phyloP scores from a whole-genome alignment of 2,888 invertebrate genomes.

The Mesochorus sp. region DNA sequence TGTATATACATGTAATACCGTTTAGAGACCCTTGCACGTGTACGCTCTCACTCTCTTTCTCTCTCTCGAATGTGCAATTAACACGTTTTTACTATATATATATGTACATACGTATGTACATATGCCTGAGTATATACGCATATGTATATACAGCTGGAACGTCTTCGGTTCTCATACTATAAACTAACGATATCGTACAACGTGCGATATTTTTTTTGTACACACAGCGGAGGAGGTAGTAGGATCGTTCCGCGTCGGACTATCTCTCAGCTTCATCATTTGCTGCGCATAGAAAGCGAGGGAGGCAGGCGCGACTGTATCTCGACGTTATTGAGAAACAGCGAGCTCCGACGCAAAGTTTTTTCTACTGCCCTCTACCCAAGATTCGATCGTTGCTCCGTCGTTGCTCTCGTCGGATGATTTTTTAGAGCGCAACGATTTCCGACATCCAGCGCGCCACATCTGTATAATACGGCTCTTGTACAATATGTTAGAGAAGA shows the following conservation, averaged over 20 bases:
- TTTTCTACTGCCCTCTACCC: not conserved
- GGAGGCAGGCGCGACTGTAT: not conserved
- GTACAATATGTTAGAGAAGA: too few relatives aligned
- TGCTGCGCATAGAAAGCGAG: not conserved
- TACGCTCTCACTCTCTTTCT: slow-evolving; percentile 40
- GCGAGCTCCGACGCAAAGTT: not conserved
- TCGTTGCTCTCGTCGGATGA: slow-evolving; percentile 66
- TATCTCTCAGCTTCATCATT: slow-evolving; percentile 72
- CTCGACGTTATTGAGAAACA: slow-evolving; percentile 39
- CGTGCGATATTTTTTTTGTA: slow-evolving; percentile 73
- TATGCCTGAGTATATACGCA: slow-evolving; percentile 52
- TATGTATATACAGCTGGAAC: slow-evolving; percentile 52
- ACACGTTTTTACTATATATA: slow-evolving; percentile 47
- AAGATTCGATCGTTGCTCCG: slow-evolving; percentile 65
- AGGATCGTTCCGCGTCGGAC: slow-evolving; percentile 75
- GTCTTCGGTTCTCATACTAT: slow-evolving; percentile 54
- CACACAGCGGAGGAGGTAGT: slow-evolving; percentile 74
- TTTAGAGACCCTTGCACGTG: slow-evolving; percentile 42
- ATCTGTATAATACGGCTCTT: slow-evolving; percentile 78
- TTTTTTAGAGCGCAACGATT: slow-evolving; percentile 70
- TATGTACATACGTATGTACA: slow-evolving; percentile 59
- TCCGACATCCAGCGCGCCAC: slow-evolving; percentile 70
- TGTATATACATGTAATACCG: slow-evolving; percentile 53
- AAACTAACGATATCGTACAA: slow-evolving; percentile 67
- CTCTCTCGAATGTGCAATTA: slow-evolving; percentile 48